Conservation (phyloP, 2,113 vertebrate species). For the Scomber scombrus region DNA sequence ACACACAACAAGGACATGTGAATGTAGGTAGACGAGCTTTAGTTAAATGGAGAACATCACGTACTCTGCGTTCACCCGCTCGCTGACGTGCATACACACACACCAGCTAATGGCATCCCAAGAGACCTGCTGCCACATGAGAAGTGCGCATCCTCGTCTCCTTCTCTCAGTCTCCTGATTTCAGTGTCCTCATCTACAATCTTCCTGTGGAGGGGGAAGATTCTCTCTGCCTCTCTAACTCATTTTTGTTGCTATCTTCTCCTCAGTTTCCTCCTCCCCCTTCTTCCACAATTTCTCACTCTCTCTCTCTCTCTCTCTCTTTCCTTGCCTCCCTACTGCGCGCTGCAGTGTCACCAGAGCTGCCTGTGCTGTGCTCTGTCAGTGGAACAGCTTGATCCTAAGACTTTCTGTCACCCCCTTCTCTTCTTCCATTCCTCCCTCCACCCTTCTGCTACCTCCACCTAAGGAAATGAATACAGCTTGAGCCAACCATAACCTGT, state of each 20-base stretch:
- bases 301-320: conserved; percentile 11
- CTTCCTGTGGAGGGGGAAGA: background rate
- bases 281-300: conserved; percentile 10
- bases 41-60: conserved; percentile 27
- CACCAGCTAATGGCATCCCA: conserved; percentile 49
- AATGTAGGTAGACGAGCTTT: conserved; percentile 18
- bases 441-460: conserved; percentile 8
- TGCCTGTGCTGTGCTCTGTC: conserved; percentile 55
- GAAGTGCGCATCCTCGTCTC: conserved; percentile 21
- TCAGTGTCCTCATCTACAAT: conserved; percentile 39
- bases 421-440: conserved; percentile 22
- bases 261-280: background rate
- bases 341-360: conserved; percentile 45
- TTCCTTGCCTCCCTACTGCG: conserved; percentile 1
- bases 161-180: conserved; percentile 25
- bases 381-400: conserved; percentile 55
- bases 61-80: background rate
- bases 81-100: background rate
- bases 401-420: conserved; percentile 53
- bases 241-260: conserved; percentile 23
- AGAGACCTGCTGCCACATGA: conserved; percentile 39
- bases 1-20: conserved; percentile 8
- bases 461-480: background rate
- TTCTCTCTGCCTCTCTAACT: conserved; percentile 16
- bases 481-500: background rate